Conservation (phyloP, 2,888 invertebrate genomes). For the Zaprionus lineosus region DNA sequence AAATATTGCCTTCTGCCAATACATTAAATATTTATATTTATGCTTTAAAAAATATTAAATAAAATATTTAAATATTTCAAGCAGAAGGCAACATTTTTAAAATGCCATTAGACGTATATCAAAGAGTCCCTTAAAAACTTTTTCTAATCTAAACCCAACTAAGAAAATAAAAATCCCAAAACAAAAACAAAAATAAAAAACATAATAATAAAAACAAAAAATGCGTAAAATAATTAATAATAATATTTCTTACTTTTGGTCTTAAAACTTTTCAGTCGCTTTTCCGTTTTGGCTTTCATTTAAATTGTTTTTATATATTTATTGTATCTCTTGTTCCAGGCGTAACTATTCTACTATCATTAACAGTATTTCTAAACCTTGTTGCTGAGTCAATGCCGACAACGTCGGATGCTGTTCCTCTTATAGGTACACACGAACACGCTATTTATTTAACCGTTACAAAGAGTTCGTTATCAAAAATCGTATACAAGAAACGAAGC, state of each 20-base stretch:
- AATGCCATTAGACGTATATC: constrained; percentile 28
- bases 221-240: too few species aligned
- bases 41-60: too few species aligned
- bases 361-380: constrained; percentile 98
- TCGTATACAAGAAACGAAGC: constrained; percentile 26
- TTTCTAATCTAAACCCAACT: too few species aligned
- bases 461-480: constrained; percentile 9
- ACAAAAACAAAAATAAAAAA: constrained; percentile 36
- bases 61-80: not conserved
- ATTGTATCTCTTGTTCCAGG: constrained; percentile 86
- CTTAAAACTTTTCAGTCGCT: constrained; percentile 61
- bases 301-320: constrained; percentile 75
- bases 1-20: constrained; percentile 34
- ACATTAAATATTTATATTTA: not conserved
- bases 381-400: constrained; percentile 98
- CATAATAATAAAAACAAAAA: constrained; percentile 25
- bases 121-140: constrained; percentile 29
- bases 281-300: constrained; percentile 63
- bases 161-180: constrained; percentile 25
- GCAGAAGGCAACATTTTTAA: constrained; percentile 43
- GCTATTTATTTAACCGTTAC: constrained; percentile 47
- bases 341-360: constrained; percentile 97
- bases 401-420: constrained; percentile 91
- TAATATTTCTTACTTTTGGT: constrained; percentile 57
- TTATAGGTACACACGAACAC: constrained; percentile 88